These are phyloP conservation scores for Drosophila algonquin DNA, from an alignment of 2,888 invertebrate genomes.

Conservation along the genomic window DNA sequence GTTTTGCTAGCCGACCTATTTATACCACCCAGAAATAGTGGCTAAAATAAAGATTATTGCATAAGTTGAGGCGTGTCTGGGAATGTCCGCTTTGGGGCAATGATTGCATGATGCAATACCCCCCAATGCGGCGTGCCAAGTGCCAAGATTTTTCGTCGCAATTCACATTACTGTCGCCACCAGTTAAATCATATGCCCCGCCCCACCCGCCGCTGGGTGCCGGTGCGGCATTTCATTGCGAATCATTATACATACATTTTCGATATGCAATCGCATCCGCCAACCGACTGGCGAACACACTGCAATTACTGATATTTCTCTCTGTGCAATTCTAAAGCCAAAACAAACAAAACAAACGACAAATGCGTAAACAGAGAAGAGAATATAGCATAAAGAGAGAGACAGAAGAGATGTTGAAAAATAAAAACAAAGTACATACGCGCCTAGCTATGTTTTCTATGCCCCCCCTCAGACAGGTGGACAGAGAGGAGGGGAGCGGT, in stretches of 20 bases:
- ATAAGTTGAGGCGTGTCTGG: conserved; percentile 76
- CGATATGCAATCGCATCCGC: background rate
- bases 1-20: conserved; percentile 26
- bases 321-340: conserved; percentile 36
- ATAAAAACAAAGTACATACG: conserved; percentile 54
- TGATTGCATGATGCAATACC: conserved; percentile 65
- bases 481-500: too few species aligned
- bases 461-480: background rate
- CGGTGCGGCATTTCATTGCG: background rate
- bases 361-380: background rate
- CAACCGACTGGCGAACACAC: too few species aligned
- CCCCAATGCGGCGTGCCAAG: conserved; percentile 14
- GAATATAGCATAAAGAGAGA: conserved; percentile 32
- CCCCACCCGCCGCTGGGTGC: too few species aligned
- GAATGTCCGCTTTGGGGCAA: conserved; percentile 62
- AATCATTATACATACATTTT: conserved; percentile 23
- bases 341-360: too few species aligned
- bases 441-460: conserved; percentile 69
- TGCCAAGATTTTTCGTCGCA: conserved; percentile 64
- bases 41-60: conserved; percentile 58
- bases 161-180: conserved; percentile 49
- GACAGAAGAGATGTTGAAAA: conserved; percentile 26
- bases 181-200: conserved; percentile 22
- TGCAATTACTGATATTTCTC: background rate
- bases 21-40: conserved; percentile 50